Evolutionary conservation across 2,113 vertebrate species (phyloP), one percentile per base, ranked within the genome.

Genomic region (Cyanistes caeruleus): DNA sequence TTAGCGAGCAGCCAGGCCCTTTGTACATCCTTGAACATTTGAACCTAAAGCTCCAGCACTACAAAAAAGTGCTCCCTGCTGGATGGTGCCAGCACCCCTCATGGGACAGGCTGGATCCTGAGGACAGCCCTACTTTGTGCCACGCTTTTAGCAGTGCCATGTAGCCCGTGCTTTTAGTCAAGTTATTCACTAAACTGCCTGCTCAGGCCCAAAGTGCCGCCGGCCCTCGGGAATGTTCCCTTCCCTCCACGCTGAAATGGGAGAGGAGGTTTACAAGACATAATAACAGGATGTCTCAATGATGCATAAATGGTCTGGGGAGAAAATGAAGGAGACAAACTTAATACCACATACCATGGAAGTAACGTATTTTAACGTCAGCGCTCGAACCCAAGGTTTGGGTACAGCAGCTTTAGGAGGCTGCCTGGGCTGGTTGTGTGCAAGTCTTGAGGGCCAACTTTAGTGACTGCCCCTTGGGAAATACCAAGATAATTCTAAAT

Each of bases 211-310:
- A 39, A 94, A 72, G 90, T 64, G 87, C 65, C 3, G 2, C 86
- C 76, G 94, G 84, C 85, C 86, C 3, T 2, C 67, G 9, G 6
- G 87, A 79, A 94, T 52, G 37, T 59, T 93, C 83, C 83, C 87
- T 79, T 89, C 59, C 16, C 83, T 95, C 79, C 62, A 35, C 93
- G 37, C 8, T 83, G 93, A 92, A 67, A 94, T 10, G 90, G 90
- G 76, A 95, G 93, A 96, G 92, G 64, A 95, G 77, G 76, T 90
- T 90, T 78, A 80, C 28, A 88, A 84, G 90, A 37, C 74, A 74
- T 80, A 96, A 86, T 86, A 93, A 94, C 75, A 88, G 91, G 82
- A 95, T 94, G 90, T 84, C 97, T 95, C 91, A 67, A 9, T 19
- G 82, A 90, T 82, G 89, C 69, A 53, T 58, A 93, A 91, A 84